These are phyloP conservation scores for Gavialis gangeticus DNA, from an alignment of 2,113 vertebrate species.

Conservation along the genomic window DNA sequence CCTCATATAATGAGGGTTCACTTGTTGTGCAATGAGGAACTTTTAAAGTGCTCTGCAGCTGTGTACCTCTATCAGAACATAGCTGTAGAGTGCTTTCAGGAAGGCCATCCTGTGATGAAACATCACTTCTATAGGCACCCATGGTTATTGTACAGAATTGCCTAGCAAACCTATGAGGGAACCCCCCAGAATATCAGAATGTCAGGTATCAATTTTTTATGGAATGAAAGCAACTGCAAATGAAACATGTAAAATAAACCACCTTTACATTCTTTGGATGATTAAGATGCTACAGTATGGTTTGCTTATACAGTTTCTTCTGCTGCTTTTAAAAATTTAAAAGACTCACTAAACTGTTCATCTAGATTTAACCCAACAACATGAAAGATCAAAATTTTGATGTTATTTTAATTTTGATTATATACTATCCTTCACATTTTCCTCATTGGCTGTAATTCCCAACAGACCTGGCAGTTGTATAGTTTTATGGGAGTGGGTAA, in stretches of 20 bases:
- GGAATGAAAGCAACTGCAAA: not conserved
- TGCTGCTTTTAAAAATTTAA: not conserved
- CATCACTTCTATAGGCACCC: no score
- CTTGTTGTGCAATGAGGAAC: no score
- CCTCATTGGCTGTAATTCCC: slow-evolving; percentile 15
- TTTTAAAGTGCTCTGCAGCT: no score
- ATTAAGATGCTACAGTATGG: not conserved
- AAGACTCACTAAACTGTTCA: slow-evolving; percentile 1
- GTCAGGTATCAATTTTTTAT: not conserved
- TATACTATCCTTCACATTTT: slow-evolving; percentile 26
- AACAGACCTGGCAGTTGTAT: not conserved
- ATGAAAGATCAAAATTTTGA: not conserved
- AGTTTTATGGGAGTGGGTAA: slow-evolving; percentile 2
- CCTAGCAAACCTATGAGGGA: not conserved
- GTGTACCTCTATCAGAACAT: no score
- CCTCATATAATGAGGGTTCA: no score
- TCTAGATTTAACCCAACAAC: not conserved
- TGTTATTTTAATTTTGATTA: not conserved
- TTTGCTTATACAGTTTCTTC: not conserved
- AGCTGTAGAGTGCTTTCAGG: no score
- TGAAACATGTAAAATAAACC: not conserved
- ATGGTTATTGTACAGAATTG: not conserved
- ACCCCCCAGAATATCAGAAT: not conserved
- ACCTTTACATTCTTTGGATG: slow-evolving; percentile 3
- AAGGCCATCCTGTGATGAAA: no score